phyloP scores from a whole-genome alignment of 2,113 vertebrate genomes.

The Tricholaema leucomelas region DNA sequence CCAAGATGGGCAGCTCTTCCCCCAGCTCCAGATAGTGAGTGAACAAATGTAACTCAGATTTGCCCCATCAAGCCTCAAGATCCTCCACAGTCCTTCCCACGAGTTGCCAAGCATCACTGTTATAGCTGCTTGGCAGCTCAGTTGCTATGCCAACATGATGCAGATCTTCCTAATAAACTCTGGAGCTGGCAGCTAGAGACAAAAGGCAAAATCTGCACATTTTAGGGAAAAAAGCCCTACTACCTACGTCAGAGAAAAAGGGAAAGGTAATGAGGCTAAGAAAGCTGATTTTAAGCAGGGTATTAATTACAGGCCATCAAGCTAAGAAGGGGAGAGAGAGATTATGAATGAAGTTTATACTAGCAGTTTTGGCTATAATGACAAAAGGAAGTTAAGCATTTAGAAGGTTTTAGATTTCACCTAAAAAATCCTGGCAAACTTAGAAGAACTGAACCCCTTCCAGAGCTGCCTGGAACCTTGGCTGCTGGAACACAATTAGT shows the following conservation, averaged over 20 bases:
- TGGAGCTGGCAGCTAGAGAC: constrained; percentile 61
- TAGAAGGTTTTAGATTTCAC: not conserved
- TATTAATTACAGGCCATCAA: constrained; percentile 49
- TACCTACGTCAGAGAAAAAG: constrained; percentile 45
- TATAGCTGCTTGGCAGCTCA: constrained; percentile 1
- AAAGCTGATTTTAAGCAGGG: constrained; percentile 46
- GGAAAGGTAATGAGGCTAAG: constrained; percentile 34
- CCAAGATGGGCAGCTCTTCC: not conserved
- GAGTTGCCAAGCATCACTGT: constrained; percentile 35
- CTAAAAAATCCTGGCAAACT: not conserved
- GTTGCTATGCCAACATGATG: constrained; percentile 73
- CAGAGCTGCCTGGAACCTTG: not conserved
- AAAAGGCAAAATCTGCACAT: constrained; percentile 54
- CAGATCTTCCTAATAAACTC: constrained; percentile 65
- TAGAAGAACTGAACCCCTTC: not conserved
- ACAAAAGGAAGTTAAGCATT: not conserved
- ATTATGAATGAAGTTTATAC: constrained; percentile 21
- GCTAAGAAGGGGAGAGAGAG: constrained; percentile 29
- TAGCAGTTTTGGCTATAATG: not conserved
- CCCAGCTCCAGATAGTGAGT: not conserved
- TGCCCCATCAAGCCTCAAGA: not conserved
- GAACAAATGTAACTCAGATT: not conserved
- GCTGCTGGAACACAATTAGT: not conserved
- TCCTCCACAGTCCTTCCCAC: not conserved
- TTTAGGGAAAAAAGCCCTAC: constrained; percentile 26